phyloP scores from a whole-genome alignment of 2,113 vertebrate species.

The Pelmatolapia mariae region DNA sequence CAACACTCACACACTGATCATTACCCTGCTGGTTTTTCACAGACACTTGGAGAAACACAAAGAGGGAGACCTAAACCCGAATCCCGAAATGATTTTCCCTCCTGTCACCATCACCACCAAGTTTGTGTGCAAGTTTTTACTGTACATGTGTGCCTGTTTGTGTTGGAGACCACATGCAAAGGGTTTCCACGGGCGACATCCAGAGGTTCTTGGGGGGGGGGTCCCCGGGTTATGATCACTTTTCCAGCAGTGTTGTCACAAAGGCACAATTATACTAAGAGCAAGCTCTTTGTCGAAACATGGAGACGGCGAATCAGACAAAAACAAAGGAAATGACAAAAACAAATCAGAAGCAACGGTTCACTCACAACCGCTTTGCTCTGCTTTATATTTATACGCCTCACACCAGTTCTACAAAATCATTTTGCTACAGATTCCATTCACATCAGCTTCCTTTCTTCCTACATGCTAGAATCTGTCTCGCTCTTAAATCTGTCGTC shows the following conservation, averaged over 20 bases:
- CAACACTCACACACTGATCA: conserved; percentile 10
- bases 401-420: background rate
- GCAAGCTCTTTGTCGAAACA: background rate
- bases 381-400: background rate
- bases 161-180: conserved; percentile 53
- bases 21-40: conserved; percentile 51
- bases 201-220: conserved; percentile 9
- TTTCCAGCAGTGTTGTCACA: conserved; percentile 58
- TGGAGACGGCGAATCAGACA: background rate
- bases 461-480: background rate
- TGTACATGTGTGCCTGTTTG: conserved; percentile 9
- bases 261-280: conserved; percentile 32
- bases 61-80: conserved; percentile 48
- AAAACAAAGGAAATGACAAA: background rate
- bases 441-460: background rate
- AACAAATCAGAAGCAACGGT: background rate
- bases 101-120: conserved; percentile 29
- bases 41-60: conserved; percentile 71
- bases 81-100: conserved; percentile 56
- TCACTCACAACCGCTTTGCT: background rate
- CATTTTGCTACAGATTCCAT: background rate
- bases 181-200: conserved; percentile 58
- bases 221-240: conserved; percentile 41
- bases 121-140: background rate
- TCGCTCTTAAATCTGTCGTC: background rate